These are phyloP conservation scores for Apeltes quadracus DNA, from an alignment of 2,113 vertebrate species.

Conservation along the genomic window DNA sequence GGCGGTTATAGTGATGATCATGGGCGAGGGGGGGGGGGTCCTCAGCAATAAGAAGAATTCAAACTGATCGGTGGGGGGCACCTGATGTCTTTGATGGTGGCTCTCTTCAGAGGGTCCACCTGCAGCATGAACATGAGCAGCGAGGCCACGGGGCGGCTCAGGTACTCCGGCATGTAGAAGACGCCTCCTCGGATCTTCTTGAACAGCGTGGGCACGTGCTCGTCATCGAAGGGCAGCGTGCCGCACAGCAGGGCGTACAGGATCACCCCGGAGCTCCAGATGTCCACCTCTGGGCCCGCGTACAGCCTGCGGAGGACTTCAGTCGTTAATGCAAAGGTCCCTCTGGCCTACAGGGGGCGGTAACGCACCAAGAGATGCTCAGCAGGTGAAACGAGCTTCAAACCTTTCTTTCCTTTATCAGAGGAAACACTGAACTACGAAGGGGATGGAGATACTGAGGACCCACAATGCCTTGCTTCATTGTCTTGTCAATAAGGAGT, in stretches of 20 bases:
- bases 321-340: no score
- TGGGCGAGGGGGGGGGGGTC: no score
- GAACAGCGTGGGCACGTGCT: constrained; percentile 96
- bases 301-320: constrained; percentile 83
- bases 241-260: constrained; percentile 96
- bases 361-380: background rate
- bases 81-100: constrained; percentile 99
- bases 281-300: constrained; percentile 96
- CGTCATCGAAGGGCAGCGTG: constrained; percentile 96
- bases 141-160: constrained; percentile 91
- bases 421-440: no score
- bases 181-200: constrained; percentile 99
- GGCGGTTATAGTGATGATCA: no score
- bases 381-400: no score
- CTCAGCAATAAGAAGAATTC: background rate
- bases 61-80: constrained; percentile 46
- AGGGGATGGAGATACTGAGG: no score
- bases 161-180: constrained; percentile 98
- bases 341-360: background rate
- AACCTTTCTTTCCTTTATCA: no score
- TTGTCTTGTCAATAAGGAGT: no score
- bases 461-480: no score
- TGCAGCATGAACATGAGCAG: constrained; percentile 97
- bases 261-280: constrained; percentile 98
- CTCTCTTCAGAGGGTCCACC: constrained; percentile 95